These are phyloP conservation scores for Polypterus bichir DNA, from an alignment of 2,113 vertebrate species.

Conservation along the genomic window DNA sequence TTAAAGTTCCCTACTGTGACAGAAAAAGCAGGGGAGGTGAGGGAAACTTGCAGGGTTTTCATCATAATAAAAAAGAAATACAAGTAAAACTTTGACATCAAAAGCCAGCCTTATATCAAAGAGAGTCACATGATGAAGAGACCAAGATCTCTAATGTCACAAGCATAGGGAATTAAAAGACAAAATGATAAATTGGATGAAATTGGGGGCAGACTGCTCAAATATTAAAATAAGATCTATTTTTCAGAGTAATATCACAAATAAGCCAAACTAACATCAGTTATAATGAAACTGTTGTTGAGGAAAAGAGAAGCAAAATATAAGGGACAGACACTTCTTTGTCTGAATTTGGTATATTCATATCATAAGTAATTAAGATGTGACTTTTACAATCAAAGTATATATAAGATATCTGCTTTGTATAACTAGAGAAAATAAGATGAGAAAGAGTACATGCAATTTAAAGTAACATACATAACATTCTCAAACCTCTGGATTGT, in stretches of 20 bases:
- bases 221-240: constrained; percentile 61
- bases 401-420: no score
- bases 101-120: constrained; percentile 37
- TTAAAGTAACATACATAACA: no score
- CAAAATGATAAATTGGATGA: constrained; percentile 59
- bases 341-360: no score
- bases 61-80: constrained; percentile 32
- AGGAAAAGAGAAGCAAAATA: no score
- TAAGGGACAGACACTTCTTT: no score
- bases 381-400: no score
- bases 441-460: no score
- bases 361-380: no score
- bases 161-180: constrained; percentile 41
- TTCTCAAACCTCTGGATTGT: no score
- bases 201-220: constrained; percentile 59
- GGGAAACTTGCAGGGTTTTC: constrained; percentile 20
- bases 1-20: constrained; percentile 1
- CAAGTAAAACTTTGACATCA: constrained; percentile 40
- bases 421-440: no score
- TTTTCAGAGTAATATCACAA: constrained; percentile 50
- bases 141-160: constrained; percentile 45
- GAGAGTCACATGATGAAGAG: constrained; percentile 40
- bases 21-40: constrained; percentile 29
- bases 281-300: constrained; percentile 7
- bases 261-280: constrained; percentile 40